Evolutionary conservation across 2,797 vertebrate species (phyloP).

Genomic region (Acomys russatus): DNA sequence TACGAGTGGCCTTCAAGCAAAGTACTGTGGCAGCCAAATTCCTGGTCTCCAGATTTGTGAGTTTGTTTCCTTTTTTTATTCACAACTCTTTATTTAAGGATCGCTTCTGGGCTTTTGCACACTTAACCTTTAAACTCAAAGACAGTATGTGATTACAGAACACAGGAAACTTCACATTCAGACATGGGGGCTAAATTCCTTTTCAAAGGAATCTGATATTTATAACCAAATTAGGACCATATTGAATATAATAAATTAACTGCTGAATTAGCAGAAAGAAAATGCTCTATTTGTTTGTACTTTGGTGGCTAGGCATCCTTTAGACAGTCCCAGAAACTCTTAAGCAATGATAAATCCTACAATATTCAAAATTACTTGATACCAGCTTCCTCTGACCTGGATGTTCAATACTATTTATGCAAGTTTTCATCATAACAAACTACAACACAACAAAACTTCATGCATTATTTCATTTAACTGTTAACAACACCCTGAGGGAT

Average conservation of each 20-base stretch:
- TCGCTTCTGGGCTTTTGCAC: conserved; percentile 72
- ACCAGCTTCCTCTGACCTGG: conserved; percentile 50
- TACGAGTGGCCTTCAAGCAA: conserved; percentile 73
- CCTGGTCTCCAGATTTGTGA: conserved; percentile 66
- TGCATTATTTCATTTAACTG: conserved; percentile 51
- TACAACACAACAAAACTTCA: conserved; percentile 27
- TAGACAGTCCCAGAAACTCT: conserved; percentile 43
- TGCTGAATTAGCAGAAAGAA: conserved; percentile 48
- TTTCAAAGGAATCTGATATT: conserved; percentile 84
- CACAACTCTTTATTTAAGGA: conserved; percentile 81
- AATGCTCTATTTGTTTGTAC: conserved; percentile 57
- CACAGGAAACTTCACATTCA: conserved; percentile 83
- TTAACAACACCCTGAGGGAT: conserved; percentile 34
- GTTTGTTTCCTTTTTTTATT: conserved; percentile 2
- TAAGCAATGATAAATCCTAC: conserved; percentile 64
- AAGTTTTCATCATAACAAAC: conserved; percentile 3
- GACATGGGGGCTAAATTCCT: conserved; percentile 81
- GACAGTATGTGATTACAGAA: conserved; percentile 80
- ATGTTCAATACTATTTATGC: neutral
- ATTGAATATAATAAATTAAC: conserved; percentile 78
- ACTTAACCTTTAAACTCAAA: conserved; percentile 71
- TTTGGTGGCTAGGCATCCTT: conserved; percentile 39
- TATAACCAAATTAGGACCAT: conserved; percentile 82
- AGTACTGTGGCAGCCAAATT: conserved; percentile 66
- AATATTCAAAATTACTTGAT: conserved; percentile 58